Evolutionary conservation across 2,888 invertebrate genomes (phyloP), one percentile per base, ranked within the genome.

Genomic region (Trachelus tabidus): DNA sequence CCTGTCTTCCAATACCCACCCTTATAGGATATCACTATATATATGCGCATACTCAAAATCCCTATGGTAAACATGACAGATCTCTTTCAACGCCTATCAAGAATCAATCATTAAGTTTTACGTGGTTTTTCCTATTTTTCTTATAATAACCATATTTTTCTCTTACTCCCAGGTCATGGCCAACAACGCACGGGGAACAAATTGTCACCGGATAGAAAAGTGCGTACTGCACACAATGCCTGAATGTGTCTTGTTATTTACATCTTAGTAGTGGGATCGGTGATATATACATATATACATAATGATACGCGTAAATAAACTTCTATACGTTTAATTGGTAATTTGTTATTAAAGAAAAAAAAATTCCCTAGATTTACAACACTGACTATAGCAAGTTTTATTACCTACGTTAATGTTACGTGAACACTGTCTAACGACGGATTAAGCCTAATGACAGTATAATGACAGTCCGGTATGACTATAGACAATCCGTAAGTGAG

Each of bases 61-160:
- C 85, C 85, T 82, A 84, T 80, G 77, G 82, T 84, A 87, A 77
- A 77, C 75, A 79, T 69, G 69, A 75, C 71, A 34, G 56, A 69
- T 76, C 34, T 40, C 69, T 68, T 68, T 76, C 73, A 77, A 82
- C 81, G 80, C 76, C 83, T 81, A 88, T 90, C 83, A 81, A 81
- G 87, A 85, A 88, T 83, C 84, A 88, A 89, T 90, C 87, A 89
- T 87, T 80, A 84, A 87, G 86, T 78, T 78, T 77, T 56, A 56
- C 56, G 23, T 56, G 23, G 23, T 23, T 56, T 56, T 56, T 56
- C 9, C 9, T 56, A 56, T 9, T 56, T 56, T 56, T 56, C 23
- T 56, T 56, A 9, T 23, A 56, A 56, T 56, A 56, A 23, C 9
- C 1, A 23, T 23, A 15, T 56, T 56, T 56, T 1, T 23, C 9